Conservation (phyloP, 2,113 vertebrate genomes). For the Lanius ludovicianus region DNA sequence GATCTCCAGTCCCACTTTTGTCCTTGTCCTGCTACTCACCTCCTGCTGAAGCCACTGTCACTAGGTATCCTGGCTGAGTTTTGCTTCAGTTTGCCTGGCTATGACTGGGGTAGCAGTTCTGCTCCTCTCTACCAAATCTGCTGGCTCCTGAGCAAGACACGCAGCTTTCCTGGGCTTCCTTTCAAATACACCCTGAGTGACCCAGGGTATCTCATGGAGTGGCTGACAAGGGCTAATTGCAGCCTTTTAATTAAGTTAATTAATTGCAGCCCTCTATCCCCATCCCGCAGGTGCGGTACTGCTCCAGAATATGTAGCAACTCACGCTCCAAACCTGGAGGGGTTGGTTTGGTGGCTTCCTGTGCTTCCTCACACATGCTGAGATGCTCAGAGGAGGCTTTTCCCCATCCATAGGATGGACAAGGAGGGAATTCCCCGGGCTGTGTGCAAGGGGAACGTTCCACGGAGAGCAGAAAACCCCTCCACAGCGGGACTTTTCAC, state of each 20-base stretch:
- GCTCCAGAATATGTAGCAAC: fast-evolving
- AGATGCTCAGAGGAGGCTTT: background rate
- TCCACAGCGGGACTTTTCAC: fast-evolving
- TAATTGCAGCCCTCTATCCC: background rate
- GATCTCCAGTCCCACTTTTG: background rate
- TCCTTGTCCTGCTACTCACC: background rate
- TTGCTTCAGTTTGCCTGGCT: fast-evolving
- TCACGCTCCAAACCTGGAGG: fast-evolving
- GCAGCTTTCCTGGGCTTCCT: background rate
- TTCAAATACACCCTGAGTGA: fast-evolving
- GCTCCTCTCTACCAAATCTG: background rate
- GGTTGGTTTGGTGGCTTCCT: background rate
- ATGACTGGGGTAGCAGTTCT: fast-evolving
- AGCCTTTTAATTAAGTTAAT: background rate
- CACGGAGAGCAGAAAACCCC: too few relatives aligned
- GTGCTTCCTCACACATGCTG: background rate
- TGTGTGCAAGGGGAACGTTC: fast-evolving
- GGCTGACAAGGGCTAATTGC: background rate
- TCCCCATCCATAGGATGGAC: fast-evolving
- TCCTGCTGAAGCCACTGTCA: background rate
- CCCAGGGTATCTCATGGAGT: fast-evolving
- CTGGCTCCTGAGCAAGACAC: background rate
- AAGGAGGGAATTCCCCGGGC: too few relatives aligned
- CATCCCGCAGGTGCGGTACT: fast-evolving
- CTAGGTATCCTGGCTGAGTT: background rate